Evolutionary conservation across 2,797 vertebrate species (phyloP).

Genomic region (Eptatretus atami): DNA sequence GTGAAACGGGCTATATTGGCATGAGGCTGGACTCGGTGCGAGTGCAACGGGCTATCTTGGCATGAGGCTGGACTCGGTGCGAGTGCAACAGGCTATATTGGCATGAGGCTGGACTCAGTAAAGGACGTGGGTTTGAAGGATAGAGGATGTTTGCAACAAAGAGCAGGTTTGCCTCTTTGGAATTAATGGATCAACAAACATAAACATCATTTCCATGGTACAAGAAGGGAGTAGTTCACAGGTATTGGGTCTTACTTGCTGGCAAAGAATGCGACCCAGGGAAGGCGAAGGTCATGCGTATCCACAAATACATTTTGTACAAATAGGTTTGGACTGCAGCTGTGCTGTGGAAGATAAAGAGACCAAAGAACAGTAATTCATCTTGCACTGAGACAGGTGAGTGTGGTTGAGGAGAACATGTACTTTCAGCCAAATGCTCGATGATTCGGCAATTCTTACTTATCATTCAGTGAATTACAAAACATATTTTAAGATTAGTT

Average conservation of each 20-base stretch:
- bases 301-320: conserved; percentile 97
- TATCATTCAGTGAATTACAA: too few relatives aligned
- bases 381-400: not conserved
- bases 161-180: too few relatives aligned
- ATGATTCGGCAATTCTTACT: too few relatives aligned
- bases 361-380: not conserved
- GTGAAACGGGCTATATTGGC: not conserved
- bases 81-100: too few relatives aligned
- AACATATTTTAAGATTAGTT: too few relatives aligned
- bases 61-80: too few relatives aligned
- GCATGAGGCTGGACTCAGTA: not conserved
- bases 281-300: conserved; percentile 76
- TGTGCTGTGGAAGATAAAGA: conserved; percentile 31
- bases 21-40: not conserved
- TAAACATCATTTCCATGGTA: not conserved
- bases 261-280: conserved; percentile 95
- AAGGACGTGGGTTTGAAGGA: not conserved
- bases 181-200: not conserved
- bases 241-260: conserved; percentile 47
- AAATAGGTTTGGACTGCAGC: conserved; percentile 88
- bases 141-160: not conserved
- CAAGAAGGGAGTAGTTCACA: not conserved
- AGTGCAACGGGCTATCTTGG: too few relatives aligned
- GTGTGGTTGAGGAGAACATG: too few relatives aligned
- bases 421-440: too few relatives aligned